Percentiles rank a stretch among this genome's conserved stretches.
These are phyloP conservation scores for Crotalus horridus DNA, from an alignment of 2,113 vertebrate genomes.

Conservation along the genomic window DNA sequence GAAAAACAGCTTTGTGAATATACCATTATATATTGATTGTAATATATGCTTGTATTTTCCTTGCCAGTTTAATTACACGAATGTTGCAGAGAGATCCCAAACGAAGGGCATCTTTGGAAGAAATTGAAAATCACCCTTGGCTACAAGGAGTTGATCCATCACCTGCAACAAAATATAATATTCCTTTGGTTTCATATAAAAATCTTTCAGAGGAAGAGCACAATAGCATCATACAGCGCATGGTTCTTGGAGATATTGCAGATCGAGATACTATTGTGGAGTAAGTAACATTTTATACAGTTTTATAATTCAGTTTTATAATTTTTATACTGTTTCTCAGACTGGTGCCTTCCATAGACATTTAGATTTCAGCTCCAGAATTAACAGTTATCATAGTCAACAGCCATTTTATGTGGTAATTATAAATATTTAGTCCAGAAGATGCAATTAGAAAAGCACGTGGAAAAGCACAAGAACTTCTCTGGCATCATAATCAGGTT, in stretches of 20 bases:
- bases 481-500: background rate
- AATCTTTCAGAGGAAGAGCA: slow-evolving; percentile 96
- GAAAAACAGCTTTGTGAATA: background rate
- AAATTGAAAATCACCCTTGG: slow-evolving; percentile 93
- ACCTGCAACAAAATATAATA: slow-evolving; percentile 93
- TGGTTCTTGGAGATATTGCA: slow-evolving; percentile 96
- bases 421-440: background rate
- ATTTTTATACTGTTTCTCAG: background rate
- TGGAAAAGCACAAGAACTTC: background rate
- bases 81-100: slow-evolving; percentile 98
- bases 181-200: slow-evolving; percentile 94
- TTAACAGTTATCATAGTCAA: background rate
- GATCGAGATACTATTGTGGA: slow-evolving; percentile 93
- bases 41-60: slow-evolving; percentile 29
- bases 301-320: background rate
- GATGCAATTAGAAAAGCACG: background rate
- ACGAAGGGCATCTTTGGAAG: slow-evolving; percentile 87
- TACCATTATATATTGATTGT: background rate
- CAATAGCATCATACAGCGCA: slow-evolving; percentile 96
- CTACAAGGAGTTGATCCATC: slow-evolving; percentile 96
- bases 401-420: background rate
- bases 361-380: background rate
- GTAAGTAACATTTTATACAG: slow-evolving; percentile 67
- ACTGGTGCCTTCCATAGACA: background rate
- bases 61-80: slow-evolving; percentile 87